These are phyloP conservation scores for Drosophila ironensis DNA, from an alignment of 1,140 invertebrate genomes.

Conservation along the genomic window DNA sequence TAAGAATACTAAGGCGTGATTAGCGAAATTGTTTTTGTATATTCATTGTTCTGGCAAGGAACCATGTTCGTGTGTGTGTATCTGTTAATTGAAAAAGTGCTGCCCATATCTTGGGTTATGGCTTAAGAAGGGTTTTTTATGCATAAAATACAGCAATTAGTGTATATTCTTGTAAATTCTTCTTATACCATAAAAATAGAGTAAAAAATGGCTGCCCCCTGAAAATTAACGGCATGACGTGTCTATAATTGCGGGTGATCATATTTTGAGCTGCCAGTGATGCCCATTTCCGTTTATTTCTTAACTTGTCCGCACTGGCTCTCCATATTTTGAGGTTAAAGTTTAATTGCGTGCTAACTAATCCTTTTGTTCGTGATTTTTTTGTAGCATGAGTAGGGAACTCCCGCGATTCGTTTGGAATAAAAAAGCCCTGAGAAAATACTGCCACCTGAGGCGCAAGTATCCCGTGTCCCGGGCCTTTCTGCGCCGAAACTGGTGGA, in stretches of 20 bases:
- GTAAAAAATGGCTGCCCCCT: too few relatives aligned
- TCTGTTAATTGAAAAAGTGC: background rate
- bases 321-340: background rate
- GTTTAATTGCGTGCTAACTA: background rate
- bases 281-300: background rate
- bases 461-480: constrained; percentile 64
- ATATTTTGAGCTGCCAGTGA: constrained; percentile 20
- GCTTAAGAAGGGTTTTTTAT: too few relatives aligned
- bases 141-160: too few relatives aligned
- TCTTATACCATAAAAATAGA: too few relatives aligned
- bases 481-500: constrained; percentile 55
- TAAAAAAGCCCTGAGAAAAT: constrained; percentile 49
- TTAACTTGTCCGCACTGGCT: constrained; percentile 7
- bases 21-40: too few relatives aligned
- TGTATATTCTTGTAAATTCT: too few relatives aligned
- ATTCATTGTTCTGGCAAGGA: too few relatives aligned
- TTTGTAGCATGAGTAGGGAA: constrained; percentile 49
- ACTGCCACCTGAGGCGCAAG: constrained; percentile 44
- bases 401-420: constrained; percentile 50
- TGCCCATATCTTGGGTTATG: too few relatives aligned
- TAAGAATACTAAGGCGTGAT: too few relatives aligned
- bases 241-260: too few relatives aligned
- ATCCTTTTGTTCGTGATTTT: background rate
- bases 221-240: too few relatives aligned
- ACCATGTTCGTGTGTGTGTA: background rate